Evolutionary conservation across 2,797 vertebrate genomes (phyloP).

Genomic region (Morelia viridis): DNA sequence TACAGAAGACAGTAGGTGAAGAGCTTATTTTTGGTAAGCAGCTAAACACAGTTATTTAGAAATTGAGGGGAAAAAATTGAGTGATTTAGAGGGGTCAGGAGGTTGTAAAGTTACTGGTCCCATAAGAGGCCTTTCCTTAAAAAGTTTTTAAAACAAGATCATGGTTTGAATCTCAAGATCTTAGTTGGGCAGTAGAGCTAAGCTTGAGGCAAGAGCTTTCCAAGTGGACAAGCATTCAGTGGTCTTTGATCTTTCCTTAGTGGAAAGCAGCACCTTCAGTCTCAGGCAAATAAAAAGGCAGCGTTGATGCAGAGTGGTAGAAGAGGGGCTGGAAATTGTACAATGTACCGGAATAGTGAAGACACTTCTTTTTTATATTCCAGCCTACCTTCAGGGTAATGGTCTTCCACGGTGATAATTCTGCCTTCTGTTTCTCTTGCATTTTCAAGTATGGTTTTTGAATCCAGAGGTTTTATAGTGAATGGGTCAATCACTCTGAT

Average conservation of each 20-base stretch:
- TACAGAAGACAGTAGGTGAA: fast-evolving
- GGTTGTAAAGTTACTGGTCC: not conserved
- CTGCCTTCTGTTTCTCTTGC: slow-evolving; percentile 87
- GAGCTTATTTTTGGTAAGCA: not conserved
- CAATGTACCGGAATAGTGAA: too few species aligned
- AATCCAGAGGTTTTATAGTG: slow-evolving; percentile 94
- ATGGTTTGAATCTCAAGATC: not conserved
- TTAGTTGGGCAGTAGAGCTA: not conserved
- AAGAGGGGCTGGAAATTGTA: not conserved
- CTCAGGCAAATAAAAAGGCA: not conserved
- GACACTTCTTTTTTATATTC: not conserved
- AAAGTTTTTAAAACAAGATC: not conserved
- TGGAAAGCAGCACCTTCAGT: not conserved
- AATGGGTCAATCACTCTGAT: slow-evolving; percentile 90
- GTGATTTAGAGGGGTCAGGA: not conserved
- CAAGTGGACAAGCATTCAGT: not conserved
- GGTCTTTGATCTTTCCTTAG: not conserved
- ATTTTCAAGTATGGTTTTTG: slow-evolving; percentile 87
- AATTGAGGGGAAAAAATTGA: not conserved
- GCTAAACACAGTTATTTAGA: not conserved
- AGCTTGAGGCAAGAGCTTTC: not conserved
- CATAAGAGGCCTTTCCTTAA: not conserved
- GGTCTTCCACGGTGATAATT: slow-evolving; percentile 93
- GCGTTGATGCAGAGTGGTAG: not conserved
- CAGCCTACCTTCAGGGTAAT: slow-evolving; percentile 88